Conservation (phyloP, 2,113 vertebrate genomes). For the Tiliqua scincoides region DNA sequence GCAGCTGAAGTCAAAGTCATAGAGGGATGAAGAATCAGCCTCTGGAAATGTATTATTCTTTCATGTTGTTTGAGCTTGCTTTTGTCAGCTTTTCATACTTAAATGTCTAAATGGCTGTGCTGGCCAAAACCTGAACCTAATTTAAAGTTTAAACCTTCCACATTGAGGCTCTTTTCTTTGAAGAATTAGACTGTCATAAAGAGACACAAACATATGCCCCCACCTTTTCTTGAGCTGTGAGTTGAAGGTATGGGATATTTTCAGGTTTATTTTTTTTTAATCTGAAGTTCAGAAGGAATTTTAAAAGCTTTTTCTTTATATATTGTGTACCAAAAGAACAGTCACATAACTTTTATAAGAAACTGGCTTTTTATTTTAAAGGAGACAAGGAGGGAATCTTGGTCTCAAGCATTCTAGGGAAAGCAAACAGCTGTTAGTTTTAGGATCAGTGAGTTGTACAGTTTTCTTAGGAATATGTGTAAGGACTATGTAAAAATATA, state of each 20-base stretch:
- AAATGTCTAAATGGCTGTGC: conserved; percentile 41
- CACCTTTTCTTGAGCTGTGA: neutral
- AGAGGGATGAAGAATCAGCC: conserved; percentile 23
- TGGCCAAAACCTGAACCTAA: conserved; percentile 50
- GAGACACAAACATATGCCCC: neutral
- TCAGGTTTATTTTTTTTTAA: conserved; percentile 1
- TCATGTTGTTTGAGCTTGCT: conserved; percentile 46
- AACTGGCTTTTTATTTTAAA: neutral
- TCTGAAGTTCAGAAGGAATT: conserved; percentile 11
- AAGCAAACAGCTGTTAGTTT: neutral
- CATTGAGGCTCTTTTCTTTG: conserved; percentile 33
- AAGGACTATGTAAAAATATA: too few relatives aligned
- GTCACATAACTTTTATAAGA: neutral
- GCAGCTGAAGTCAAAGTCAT: conserved; percentile 17
- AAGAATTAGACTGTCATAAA: conserved; percentile 37
- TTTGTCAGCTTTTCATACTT: conserved; percentile 53
- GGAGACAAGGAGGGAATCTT: neutral
- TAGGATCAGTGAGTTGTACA: neutral
- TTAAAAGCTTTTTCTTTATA: neutral
- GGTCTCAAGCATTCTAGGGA: neutral
- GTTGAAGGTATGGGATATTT: neutral
- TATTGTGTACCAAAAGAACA: neutral
- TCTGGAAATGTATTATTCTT: conserved; percentile 50
- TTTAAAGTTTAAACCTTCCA: conserved; percentile 42
- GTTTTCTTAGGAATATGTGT: too few relatives aligned